Percentiles rank a stretch among this genome's conserved stretches.
Conservation (phyloP, 2,113 vertebrate species). For the Melozone crissalis region DNA sequence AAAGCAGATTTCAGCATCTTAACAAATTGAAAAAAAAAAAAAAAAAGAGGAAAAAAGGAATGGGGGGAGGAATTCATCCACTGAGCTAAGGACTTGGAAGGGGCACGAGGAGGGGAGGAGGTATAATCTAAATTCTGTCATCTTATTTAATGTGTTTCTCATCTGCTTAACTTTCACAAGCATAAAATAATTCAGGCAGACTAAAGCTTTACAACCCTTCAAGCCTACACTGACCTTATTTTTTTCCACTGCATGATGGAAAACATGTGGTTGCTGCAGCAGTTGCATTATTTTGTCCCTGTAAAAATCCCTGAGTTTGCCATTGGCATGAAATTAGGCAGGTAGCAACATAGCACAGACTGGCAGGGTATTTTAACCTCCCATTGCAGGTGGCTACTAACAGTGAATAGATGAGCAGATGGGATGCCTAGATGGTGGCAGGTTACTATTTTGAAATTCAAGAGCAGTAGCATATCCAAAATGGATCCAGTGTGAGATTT, state of each 20-base stretch:
- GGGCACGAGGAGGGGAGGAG: background rate
- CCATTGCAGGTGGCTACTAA: background rate
- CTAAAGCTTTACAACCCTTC: slow-evolving; percentile 65
- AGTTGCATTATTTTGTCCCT: slow-evolving; percentile 38
- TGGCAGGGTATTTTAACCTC: background rate
- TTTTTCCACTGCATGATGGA: slow-evolving; percentile 1
- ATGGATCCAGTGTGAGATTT: background rate
- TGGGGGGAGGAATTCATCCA: slow-evolving; percentile 38
- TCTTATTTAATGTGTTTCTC: slow-evolving; percentile 76
- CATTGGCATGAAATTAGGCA: background rate
- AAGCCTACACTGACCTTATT: slow-evolving; percentile 68
- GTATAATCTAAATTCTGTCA: slow-evolving; percentile 73
- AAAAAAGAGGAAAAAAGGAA: background rate
- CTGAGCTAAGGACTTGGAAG: slow-evolving; percentile 53
- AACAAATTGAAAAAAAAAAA: slow-evolving; percentile 76
- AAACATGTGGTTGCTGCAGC: slow-evolving; percentile 60
- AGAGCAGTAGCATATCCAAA: background rate
- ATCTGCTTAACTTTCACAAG: slow-evolving; percentile 77
- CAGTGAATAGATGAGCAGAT: background rate
- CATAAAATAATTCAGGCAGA: slow-evolving; percentile 73
- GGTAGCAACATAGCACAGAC: background rate
- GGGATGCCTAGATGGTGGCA: background rate
- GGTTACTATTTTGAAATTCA: background rate
- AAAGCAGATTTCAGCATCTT: slow-evolving; percentile 84
- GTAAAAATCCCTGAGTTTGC: slow-evolving; percentile 4